Evolutionary conservation across 2,888 invertebrate genomes (phyloP).

Genomic region (Acleris emargana): DNA sequence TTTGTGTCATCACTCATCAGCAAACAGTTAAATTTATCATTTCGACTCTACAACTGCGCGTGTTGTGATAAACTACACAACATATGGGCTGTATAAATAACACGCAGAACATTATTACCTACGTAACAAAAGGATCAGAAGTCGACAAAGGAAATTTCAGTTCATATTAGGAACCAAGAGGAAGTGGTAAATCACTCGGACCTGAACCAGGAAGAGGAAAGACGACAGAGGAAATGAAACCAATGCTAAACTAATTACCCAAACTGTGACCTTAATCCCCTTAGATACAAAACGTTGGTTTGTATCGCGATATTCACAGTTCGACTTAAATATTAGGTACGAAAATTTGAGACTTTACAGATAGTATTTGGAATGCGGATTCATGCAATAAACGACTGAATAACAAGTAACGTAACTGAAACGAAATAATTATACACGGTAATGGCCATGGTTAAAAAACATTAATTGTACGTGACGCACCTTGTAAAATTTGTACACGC

Average conservation of each 20-base stretch:
- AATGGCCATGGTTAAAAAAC: not conserved
- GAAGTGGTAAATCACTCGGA: constrained; percentile 6
- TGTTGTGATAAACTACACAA: constrained; percentile 37
- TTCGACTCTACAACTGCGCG: constrained; percentile 39
- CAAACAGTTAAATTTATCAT: constrained; percentile 44
- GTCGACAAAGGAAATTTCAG: constrained; percentile 1
- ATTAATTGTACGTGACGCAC: constrained; percentile 10
- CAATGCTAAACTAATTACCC: constrained; percentile 28
- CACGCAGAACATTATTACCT: not conserved
- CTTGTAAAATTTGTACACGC: constrained; percentile 4
- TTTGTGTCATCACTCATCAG: constrained; percentile 46
- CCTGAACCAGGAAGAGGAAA: constrained; percentile 39
- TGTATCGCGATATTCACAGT: not conserved
- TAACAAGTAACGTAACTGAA: constrained; percentile 9
- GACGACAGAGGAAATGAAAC: constrained; percentile 33
- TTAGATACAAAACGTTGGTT: not conserved
- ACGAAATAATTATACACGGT: not conserved
- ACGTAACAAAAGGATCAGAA: constrained; percentile 4
- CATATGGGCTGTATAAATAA: constrained; percentile 19
- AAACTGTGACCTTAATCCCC: constrained; percentile 26
- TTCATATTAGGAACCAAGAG: no score
- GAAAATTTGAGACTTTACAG: constrained; percentile 10
- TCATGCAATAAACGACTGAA: constrained; percentile 6
- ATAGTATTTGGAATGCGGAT: constrained; percentile 25
- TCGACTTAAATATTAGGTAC: not conserved